phyloP scores from a whole-genome alignment of 2,797 vertebrate genomes.

The Mormyrus hasselquistii region DNA sequence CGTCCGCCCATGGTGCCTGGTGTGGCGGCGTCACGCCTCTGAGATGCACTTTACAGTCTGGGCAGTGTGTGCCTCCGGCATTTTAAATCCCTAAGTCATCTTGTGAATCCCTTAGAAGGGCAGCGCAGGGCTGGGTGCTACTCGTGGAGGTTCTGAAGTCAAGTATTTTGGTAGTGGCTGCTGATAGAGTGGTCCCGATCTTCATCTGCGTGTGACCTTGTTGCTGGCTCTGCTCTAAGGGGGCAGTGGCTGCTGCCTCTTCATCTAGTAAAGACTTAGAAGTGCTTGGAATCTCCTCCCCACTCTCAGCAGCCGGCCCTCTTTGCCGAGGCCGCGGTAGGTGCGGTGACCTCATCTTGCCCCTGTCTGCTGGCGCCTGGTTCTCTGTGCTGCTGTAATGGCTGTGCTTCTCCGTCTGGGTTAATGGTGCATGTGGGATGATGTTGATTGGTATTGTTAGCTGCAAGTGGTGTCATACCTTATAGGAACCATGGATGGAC shows the following conservation, averaged over 20 bases:
- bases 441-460: not conserved
- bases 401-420: not conserved
- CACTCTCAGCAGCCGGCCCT: not conserved
- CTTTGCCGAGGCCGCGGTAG: not conserved
- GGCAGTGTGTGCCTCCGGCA: not conserved
- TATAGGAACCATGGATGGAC: not conserved
- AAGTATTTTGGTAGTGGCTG: not conserved
- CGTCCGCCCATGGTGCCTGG: not conserved
- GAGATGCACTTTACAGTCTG: not conserved
- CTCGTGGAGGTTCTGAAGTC: not conserved
- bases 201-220: not conserved
- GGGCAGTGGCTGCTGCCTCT: not conserved
- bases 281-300: not conserved
- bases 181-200: not conserved
- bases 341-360: not conserved
- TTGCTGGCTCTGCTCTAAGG: not conserved
- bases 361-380: not conserved
- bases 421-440: not conserved
- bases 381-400: not conserved
- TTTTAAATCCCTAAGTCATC: not conserved
- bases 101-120: not conserved
- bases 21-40: too few relatives aligned
- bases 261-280: not conserved
- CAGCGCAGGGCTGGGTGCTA: not conserved
- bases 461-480: not conserved